Evolutionary conservation across 2,888 invertebrate genomes (phyloP).

Genomic region (Parnassius apollo): DNA sequence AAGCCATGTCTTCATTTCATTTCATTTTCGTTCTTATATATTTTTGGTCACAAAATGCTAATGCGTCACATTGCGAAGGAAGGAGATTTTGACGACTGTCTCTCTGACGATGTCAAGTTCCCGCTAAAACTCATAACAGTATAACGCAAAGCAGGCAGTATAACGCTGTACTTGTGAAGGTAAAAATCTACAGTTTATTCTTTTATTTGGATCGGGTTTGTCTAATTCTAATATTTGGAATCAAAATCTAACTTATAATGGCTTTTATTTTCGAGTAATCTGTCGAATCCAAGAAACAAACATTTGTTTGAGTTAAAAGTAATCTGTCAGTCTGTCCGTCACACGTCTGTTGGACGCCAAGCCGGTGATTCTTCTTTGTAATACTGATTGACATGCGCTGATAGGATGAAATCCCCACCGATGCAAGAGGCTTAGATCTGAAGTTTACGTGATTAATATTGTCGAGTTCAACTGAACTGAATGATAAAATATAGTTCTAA

Average conservation of each 20-base stretch:
- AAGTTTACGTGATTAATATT: constrained; percentile 58
- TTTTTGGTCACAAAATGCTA: too few species aligned
- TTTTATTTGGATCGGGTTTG: too few species aligned
- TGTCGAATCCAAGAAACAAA: constrained; percentile 36
- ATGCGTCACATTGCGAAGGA: too few species aligned
- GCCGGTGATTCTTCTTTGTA: constrained; percentile 64
- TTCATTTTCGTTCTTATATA: too few species aligned
- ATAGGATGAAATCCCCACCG: constrained; percentile 63
- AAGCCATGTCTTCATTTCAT: too few species aligned
- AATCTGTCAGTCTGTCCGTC: constrained; percentile 67
- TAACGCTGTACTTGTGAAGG: too few species aligned
- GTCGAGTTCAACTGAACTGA: not conserved
- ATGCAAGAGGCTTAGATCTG: constrained; percentile 50
- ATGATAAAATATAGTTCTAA: not conserved
- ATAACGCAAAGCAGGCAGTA: too few species aligned
- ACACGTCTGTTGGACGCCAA: constrained; percentile 44
- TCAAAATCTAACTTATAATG: not conserved
- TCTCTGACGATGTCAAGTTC: too few species aligned
- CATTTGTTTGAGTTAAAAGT: constrained; percentile 58
- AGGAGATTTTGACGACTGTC: too few species aligned
- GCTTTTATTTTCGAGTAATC: constrained; percentile 18
- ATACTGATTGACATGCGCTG: constrained; percentile 65
- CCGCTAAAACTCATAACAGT: too few species aligned
- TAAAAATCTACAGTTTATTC: too few species aligned
- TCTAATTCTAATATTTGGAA: too few species aligned